A percentile compares a stretch with the other conserved stretches of the same genome.
These are phyloP conservation scores for Leptobrachium ailaonicum DNA, from an alignment of 2,113 vertebrate species.

Conservation along the genomic window DNA sequence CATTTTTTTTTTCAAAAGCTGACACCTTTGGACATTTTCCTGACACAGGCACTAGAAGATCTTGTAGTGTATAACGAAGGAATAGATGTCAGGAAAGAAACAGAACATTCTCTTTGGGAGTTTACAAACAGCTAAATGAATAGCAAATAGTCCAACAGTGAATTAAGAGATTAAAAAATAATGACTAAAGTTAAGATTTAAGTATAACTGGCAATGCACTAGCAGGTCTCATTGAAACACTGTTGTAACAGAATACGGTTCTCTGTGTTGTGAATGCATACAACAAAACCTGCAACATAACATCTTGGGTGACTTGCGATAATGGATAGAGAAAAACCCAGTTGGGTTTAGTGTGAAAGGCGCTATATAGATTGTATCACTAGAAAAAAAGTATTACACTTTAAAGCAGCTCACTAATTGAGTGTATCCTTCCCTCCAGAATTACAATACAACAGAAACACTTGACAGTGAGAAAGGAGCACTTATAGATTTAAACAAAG, in stretches of 20 bases:
- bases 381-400: no score
- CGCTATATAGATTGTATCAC: no score
- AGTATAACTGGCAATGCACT: conserved; percentile 15
- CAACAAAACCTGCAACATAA: no score
- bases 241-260: not conserved
- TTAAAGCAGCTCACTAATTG: no score
- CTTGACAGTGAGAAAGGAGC: no score
- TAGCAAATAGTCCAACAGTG: conserved; percentile 23
- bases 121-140: conserved; percentile 37
- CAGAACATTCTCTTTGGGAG: conserved; percentile 38
- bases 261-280: no score
- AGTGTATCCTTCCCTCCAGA: no score
- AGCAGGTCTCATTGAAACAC: not conserved
- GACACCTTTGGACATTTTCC: conserved; percentile 36
- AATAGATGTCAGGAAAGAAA: conserved; percentile 32
- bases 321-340: no score
- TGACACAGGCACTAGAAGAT: conserved; percentile 9
- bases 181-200: conserved; percentile 32
- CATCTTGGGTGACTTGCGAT: no score
- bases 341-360: no score
- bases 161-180: conserved; percentile 41
- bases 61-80: conserved; percentile 33
- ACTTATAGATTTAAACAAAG: no score
- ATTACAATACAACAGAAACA: no score
- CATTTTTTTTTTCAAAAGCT: conserved; percentile 37